Evolutionary conservation across 2,888 invertebrate species (phyloP).

Genomic region (Peribatodes rhomboidaria): DNA sequence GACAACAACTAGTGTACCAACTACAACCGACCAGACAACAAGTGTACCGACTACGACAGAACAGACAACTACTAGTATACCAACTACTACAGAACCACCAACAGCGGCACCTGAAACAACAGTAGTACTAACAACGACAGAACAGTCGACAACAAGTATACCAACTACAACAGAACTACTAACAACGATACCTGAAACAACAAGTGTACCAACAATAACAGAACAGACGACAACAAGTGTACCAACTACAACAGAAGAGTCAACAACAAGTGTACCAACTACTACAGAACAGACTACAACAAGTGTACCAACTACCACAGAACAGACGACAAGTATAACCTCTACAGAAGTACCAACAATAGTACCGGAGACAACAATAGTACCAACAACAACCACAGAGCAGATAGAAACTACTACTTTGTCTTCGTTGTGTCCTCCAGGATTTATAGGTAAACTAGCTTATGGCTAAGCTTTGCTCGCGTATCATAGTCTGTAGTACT

Average conservation of each 20-base stretch:
- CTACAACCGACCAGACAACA: conserved; percentile 14
- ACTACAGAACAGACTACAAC: conserved; percentile 3
- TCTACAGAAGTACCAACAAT: conserved; percentile 21
- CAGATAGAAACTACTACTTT: conserved; percentile 19
- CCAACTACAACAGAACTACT: conserved; percentile 25
- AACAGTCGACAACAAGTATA: conserved; percentile 7
- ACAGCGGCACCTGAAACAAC: conserved; percentile 26
- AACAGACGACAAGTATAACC: conserved; percentile 24
- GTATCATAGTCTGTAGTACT: no score
- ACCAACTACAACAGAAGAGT: conserved; percentile 1
- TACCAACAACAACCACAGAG: conserved; percentile 26
- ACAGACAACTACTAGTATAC: not conserved
- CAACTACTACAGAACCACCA: conserved; percentile 6
- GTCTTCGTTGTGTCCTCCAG: conserved; percentile 15
- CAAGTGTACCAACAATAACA: conserved; percentile 7
- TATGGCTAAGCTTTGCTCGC: no score
- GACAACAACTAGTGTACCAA: not conserved
- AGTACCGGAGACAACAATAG: conserved; percentile 19
- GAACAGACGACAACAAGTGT: conserved; percentile 15
- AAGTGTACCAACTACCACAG: conserved; percentile 7
- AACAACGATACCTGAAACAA: conserved; percentile 23
- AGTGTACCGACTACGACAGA: not conserved
- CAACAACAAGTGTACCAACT: conserved; percentile 20
- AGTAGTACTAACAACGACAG: not conserved
- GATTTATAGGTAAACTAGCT: conserved; percentile 19